Base-by-base conservation (phyloP, 2,888 invertebrate genomes). In the Dyspetes luteomarginatus region DNA sequence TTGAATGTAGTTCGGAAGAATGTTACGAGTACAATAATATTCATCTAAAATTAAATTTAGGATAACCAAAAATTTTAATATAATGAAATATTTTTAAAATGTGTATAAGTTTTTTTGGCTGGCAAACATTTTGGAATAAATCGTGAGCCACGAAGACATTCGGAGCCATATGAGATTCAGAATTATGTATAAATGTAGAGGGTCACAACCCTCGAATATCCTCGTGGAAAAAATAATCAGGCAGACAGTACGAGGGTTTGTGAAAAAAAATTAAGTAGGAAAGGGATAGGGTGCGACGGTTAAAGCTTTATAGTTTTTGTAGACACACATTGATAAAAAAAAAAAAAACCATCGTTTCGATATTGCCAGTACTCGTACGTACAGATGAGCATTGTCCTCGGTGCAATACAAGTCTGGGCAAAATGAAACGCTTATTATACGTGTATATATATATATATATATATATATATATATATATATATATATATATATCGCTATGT, bases 341-440 rank as follows among this genome's bases (percentile, higher is more conserved):
- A 7, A 12, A 12, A 12, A 55, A 19, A 62, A 62, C 30, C 36
- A 24, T 55, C 12, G 17, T 19, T 68, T 26, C 68, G 55, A 73
- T 69, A 74, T 74, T 62, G 36, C 55, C 41, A 24, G 50, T 26
- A 69, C 56, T 50, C 60, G 52, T 72, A 60, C 60, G 36, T 28
- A 36, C 56, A 68, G 67, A 68, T 36, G 73, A 60, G 28, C 55
- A 69, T 69, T 78, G 73, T 68, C 41, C 68, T 26, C 52, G 52
- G 50, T 68, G 68, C 36, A 41, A 64, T 58, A 56, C 36, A 64
- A 48, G 45, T 64, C 22, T 48, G 55, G 56, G 15, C n/a, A 45
- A 15, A 41, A 64, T 52, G 36, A 36, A 36, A 36, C 36, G 12
- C 36, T 36, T 12, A 7, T 36, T 12, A 12, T 3, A 36, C 36